Conservation (phyloP, 2,113 vertebrate genomes). For the Coptodon bakossiorum region DNA sequence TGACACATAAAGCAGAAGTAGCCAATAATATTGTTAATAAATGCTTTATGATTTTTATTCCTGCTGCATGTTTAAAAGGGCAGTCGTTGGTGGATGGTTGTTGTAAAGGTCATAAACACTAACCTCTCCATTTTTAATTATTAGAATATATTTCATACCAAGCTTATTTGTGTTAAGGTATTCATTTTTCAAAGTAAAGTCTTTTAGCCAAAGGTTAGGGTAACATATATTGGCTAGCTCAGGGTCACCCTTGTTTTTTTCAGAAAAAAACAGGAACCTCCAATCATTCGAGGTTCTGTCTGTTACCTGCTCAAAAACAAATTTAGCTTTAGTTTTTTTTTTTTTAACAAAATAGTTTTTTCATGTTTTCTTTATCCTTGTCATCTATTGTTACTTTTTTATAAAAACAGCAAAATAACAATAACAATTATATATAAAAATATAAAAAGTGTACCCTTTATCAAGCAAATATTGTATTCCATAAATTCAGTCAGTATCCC, state of each 20-base stretch:
- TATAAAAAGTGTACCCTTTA: neutral
- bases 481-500: neutral
- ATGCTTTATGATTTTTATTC: neutral
- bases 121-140: neutral
- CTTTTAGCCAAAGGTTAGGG: neutral
- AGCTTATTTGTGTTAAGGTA: neutral
- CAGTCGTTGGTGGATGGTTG: neutral
- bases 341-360: neutral
- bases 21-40: neutral
- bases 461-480: neutral
- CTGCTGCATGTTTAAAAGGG: neutral
- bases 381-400: neutral
- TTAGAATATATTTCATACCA: neutral
- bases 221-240: rapidly evolving
- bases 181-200: neutral
- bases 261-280: neutral
- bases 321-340: neutral
- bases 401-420: neutral
- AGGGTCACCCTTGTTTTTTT: neutral
- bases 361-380: neutral
- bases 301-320: neutral
- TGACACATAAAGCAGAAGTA: neutral
- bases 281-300: neutral
- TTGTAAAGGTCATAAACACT: neutral
- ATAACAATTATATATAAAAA: neutral